These are phyloP conservation scores for Leiothrix lutea DNA, from an alignment of 2,113 vertebrate genomes.

Conservation along the genomic window DNA sequence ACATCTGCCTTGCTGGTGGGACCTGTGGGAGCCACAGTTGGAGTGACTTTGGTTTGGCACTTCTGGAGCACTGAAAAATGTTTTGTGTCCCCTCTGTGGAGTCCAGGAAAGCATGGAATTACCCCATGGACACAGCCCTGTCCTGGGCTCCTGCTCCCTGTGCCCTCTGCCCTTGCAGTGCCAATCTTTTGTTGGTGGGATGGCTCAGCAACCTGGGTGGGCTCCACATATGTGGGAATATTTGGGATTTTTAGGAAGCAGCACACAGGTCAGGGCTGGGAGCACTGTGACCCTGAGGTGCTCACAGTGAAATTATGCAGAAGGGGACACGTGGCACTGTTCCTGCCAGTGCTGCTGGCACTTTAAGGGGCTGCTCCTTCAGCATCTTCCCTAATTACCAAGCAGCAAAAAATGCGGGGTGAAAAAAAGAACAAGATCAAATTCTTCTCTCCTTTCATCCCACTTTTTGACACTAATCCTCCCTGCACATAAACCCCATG, in stretches of 20 bases:
- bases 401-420: background rate
- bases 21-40: accelerated
- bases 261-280: background rate
- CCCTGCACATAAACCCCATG: conserved; percentile 20
- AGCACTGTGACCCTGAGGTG: background rate
- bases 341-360: background rate
- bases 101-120: accelerated
- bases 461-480: conserved; percentile 61
- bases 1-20: background rate
- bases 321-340: background rate
- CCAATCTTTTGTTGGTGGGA: accelerated
- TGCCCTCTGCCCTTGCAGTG: background rate
- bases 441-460: conserved; percentile 46
- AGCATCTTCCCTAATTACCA: background rate
- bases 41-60: background rate
- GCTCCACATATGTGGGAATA: background rate
- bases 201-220: background rate
- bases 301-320: background rate
- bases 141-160: background rate
- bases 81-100: background rate
- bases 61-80: background rate
- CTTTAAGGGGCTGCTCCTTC: background rate
- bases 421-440: conserved; percentile 8
- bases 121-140: background rate
- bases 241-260: background rate